Evolutionary conservation across 2,113 vertebrate genomes (phyloP).

Genomic region (Tetraodon nigroviridis): DNA sequence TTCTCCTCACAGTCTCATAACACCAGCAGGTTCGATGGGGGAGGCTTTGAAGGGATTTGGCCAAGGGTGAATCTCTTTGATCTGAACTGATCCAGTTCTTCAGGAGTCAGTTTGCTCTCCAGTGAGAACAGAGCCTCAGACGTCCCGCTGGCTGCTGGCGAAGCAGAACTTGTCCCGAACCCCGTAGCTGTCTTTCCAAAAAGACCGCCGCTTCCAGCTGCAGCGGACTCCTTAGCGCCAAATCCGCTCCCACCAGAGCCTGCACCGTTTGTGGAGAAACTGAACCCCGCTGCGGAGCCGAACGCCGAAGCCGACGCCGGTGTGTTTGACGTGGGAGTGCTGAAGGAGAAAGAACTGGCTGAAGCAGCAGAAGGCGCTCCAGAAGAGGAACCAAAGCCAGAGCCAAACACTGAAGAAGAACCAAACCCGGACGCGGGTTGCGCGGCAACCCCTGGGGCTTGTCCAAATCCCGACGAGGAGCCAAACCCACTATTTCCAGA

Average conservation of each 20-base stretch:
- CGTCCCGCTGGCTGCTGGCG: constrained; percentile 1
- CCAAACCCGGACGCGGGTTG: constrained; percentile 55
- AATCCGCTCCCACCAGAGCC: constrained; percentile 33
- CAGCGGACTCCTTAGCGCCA: constrained; percentile 1
- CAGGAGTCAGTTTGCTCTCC: constrained; percentile 74
- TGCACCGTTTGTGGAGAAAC: constrained; percentile 41
- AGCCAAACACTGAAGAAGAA: constrained; percentile 37
- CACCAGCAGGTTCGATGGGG: constrained; percentile 77
- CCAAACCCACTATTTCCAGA: constrained; percentile 61
- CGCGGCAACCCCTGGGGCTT: constrained; percentile 13
- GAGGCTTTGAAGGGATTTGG: constrained; percentile 81
- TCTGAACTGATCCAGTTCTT: constrained; percentile 84
- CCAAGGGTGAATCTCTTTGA: constrained; percentile 79
- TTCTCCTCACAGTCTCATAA: constrained; percentile 27
- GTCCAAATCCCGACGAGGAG: constrained; percentile 56
- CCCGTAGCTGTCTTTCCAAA: constrained; percentile 44
- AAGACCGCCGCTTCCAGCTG: constrained; percentile 13
- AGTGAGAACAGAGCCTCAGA: constrained; percentile 76
- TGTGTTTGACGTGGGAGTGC: constrained; percentile 20
- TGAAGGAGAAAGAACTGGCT: constrained; percentile 63
- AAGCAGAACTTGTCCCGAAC: constrained; percentile 8
- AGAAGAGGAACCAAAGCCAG: constrained; percentile 30
- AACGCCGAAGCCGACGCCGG: constrained; percentile 31
- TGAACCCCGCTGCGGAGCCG: constrained; percentile 52
- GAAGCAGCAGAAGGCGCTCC: constrained; percentile 24